Base-by-base conservation (phyloP, 2,888 invertebrate genomes). In the Lepas anatifera region DNA sequence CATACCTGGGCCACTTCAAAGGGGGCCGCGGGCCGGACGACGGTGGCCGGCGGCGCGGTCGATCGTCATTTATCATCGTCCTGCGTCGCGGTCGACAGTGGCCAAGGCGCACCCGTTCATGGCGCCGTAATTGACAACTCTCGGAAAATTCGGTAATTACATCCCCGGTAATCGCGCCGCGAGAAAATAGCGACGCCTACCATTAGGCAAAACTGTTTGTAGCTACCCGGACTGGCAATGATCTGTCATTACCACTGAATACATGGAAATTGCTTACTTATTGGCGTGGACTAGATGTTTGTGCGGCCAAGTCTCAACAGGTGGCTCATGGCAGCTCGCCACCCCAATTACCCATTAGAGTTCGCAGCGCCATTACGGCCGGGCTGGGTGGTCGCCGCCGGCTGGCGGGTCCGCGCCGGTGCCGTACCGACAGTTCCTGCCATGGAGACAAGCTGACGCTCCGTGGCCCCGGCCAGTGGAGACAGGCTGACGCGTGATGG, bases 241-340 rank as follows among this genome's bases (percentile, higher is more conserved):
- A 58, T 58, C 58, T 22, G 58, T 58, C 58, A 58, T 58, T 58
- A 58, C 22, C 7, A 3, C 22, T 32, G 58, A 58, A 58, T 58
- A 35, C 58, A 32, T 22, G 58, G n/a, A 58, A 58, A 58, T 58
- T 58, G 58, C 58, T 58, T 58, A 58, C 58, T 58, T 58, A 58
- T 58, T 58, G 58, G 58, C 58, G 58, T 22, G 3, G 58, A 6
- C 35, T 22, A 35, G 58, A 58, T 58, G 58, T 58, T 58, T 58
- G 35, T 58, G 58, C 35, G 35, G 13, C 29, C 16, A 8, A 7
- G 22, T 13, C 52, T 58, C 58, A 58, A 58, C 58, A 58, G 58
- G 58, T 58, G 58, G 58, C 58, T 18, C 18, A 32, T 32, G 35
- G 58, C 22, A 22, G 13, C 22, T 35, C 58, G 35, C 22, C 4